Evolutionary conservation across 2,797 vertebrate genomes (phyloP).

Genomic region (Cyclopterus lumpus): DNA sequence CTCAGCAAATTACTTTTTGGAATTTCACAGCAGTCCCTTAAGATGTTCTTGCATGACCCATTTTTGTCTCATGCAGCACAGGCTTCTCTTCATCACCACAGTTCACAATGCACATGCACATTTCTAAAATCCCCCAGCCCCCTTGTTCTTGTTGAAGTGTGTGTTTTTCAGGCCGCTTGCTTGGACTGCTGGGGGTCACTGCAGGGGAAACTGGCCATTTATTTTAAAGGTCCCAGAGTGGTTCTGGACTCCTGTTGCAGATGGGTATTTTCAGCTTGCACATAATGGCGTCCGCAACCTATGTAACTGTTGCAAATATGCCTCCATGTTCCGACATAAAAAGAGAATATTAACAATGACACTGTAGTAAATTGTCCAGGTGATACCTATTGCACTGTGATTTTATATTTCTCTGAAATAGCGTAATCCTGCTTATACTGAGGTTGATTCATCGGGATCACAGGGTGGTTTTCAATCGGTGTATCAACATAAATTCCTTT

Average conservation of each 20-base stretch:
- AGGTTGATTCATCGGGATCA: slow-evolving; percentile 39
- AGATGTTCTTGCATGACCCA: slow-evolving; percentile 75
- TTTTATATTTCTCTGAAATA: slow-evolving; percentile 12
- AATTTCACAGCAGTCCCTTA: slow-evolving; percentile 78
- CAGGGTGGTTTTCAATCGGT: slow-evolving; percentile 24
- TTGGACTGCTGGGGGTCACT: slow-evolving; percentile 31
- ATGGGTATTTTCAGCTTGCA: slow-evolving; percentile 29
- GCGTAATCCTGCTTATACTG: slow-evolving; percentile 8
- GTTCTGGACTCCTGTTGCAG: slow-evolving; percentile 29
- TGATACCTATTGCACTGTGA: background rate
- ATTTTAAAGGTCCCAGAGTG: slow-evolving; percentile 36
- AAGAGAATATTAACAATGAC: slow-evolving; percentile 38
- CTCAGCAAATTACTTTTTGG: slow-evolving; percentile 81
- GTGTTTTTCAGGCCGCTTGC: slow-evolving; percentile 13
- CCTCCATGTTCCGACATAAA: slow-evolving; percentile 6
- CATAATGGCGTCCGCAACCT: slow-evolving; percentile 29
- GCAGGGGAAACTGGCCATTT: slow-evolving; percentile 51
- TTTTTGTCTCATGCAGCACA: slow-evolving; percentile 64
- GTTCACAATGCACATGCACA: slow-evolving; percentile 32
- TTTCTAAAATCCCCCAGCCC: slow-evolving; percentile 32
- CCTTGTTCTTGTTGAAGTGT: slow-evolving; percentile 12
- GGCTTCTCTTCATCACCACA: slow-evolving; percentile 24
- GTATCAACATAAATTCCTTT: slow-evolving; percentile 42
- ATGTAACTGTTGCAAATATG: slow-evolving; percentile 31
- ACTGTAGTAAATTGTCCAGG: background rate